Base-by-base conservation (phyloP, 2,113 vertebrate genomes). In the Phalacrocorax pelagicus region DNA sequence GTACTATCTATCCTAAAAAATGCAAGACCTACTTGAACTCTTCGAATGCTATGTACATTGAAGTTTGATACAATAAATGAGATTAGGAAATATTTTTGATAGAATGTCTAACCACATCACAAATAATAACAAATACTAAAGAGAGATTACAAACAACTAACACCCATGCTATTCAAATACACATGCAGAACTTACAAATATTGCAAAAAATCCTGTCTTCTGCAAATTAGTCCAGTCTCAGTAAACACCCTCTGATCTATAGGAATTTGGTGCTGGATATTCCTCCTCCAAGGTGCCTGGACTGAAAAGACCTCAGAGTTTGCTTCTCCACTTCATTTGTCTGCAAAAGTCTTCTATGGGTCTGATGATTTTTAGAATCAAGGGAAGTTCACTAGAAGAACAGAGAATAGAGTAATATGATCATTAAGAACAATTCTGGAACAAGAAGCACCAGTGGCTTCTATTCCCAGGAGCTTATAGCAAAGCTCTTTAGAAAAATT, bases 401-500 rank as follows among this genome's bases (percentile, higher is more conserved):
- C 55, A 90, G 36, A 66, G 77, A 89, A 88, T 21, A 90, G 40
- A 95, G 63, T 83, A 95, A 74, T 94, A 96, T 82, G 86, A 85
- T 88, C 90, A 97, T 96, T 95, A 96, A 92, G 87, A 95, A 91
- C 75, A 74, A 65, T 87, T 90, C 67, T 94, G 87, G 51, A 94
- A 97, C 78, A 84, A 88, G 92, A 84, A 96, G 77, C 67, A 92
- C 95, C 97, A 97, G 96, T 89, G 54, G 94, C 91, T 81, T 92
- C 90, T 96, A 98, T 92, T 98, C 98, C 98, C 98, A 94, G 79
- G 97, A 97, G 97, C 84, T 96, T 77, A 72, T 77, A 72, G 89
- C 93, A 96, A 97, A 98, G 98, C 98, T 98, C 66, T 98, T 98
- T 98, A 98, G 97, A 97, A 98, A 97, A 96, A 98, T 94, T 97